Conservation (phyloP, 2,113 vertebrate genomes). For the Phalacrocorax aristotelis region DNA sequence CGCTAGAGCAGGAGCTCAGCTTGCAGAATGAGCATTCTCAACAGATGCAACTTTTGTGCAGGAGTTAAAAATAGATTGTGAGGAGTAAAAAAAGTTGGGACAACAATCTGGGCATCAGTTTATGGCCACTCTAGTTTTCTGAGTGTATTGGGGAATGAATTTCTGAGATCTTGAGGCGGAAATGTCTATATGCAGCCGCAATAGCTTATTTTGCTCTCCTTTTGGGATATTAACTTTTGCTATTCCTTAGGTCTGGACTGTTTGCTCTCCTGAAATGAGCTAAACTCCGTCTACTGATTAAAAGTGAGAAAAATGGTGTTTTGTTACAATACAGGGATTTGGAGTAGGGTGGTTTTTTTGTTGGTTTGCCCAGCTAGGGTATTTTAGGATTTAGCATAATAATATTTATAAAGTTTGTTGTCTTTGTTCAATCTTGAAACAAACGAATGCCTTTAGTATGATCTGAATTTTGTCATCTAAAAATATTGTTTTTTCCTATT, state of each 20-base stretch:
- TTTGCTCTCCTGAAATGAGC: background rate
- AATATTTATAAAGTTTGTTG: background rate
- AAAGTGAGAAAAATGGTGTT: background rate
- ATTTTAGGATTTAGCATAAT: background rate
- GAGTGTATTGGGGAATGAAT: background rate
- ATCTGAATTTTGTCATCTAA: background rate
- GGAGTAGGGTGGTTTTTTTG: no score
- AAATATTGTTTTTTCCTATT: background rate
- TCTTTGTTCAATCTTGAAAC: background rate
- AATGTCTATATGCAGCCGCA: background rate
- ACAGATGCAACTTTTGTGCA: slow-evolving; percentile 35
- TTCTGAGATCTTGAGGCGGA: background rate
- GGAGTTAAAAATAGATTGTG: slow-evolving; percentile 37
- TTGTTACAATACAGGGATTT: background rate
- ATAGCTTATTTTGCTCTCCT: background rate
- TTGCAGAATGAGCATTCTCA: slow-evolving; percentile 1
- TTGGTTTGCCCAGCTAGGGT: background rate
- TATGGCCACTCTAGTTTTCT: background rate
- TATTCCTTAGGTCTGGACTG: background rate
- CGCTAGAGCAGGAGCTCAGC: background rate
- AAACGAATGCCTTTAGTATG: background rate
- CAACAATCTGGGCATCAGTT: slow-evolving; percentile 24
- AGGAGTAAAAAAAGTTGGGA: background rate
- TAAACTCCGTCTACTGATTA: background rate
- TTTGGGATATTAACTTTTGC: background rate